Percentiles rank a stretch among this genome's conserved stretches.
phyloP scores from a whole-genome alignment of 2,113 vertebrate species.

The Struthidea cinerea region DNA sequence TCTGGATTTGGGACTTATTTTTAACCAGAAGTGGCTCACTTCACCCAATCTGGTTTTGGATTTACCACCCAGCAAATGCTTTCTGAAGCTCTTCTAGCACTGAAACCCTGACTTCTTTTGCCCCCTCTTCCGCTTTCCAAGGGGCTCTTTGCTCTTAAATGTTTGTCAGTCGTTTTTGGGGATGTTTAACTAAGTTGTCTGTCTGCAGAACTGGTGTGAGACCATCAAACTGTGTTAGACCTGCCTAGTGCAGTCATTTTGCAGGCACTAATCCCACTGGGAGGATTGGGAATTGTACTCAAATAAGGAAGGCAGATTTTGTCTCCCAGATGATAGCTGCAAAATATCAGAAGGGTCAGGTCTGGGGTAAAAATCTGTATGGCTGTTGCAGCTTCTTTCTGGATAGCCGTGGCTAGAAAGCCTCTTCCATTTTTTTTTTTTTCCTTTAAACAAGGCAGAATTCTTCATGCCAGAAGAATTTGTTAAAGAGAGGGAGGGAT shows the following conservation, averaged over 20 bases:
- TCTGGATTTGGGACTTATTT: slow-evolving; percentile 28
- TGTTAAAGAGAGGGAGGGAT: not conserved
- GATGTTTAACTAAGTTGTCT: fast-evolving
- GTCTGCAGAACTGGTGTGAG: fast-evolving
- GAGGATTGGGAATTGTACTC: not conserved
- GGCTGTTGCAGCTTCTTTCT: not conserved
- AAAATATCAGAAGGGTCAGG: not conserved
- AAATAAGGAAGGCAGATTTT: not conserved
- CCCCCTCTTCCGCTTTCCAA: not conserved
- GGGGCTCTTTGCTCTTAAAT: not conserved
- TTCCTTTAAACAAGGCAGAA: not conserved
- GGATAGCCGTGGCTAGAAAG: not conserved
- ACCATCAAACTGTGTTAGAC: not conserved
- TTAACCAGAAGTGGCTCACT: slow-evolving; percentile 18
- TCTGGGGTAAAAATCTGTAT: not conserved
- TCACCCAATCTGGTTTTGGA: not conserved
- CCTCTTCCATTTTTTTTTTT: not conserved
- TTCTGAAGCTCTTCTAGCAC: not conserved
- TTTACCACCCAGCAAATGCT: not conserved
- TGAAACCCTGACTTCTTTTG: not conserved
- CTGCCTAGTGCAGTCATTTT: not conserved
- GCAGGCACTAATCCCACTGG: not conserved
- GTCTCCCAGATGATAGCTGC: not conserved
- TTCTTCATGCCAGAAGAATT: not conserved
- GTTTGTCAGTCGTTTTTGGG: not conserved